A percentile compares a stretch with the other conserved stretches of the same genome.
These are phyloP conservation scores for Lucilia sericata DNA, from an alignment of 1,140 invertebrate species.

Conservation along the genomic window DNA sequence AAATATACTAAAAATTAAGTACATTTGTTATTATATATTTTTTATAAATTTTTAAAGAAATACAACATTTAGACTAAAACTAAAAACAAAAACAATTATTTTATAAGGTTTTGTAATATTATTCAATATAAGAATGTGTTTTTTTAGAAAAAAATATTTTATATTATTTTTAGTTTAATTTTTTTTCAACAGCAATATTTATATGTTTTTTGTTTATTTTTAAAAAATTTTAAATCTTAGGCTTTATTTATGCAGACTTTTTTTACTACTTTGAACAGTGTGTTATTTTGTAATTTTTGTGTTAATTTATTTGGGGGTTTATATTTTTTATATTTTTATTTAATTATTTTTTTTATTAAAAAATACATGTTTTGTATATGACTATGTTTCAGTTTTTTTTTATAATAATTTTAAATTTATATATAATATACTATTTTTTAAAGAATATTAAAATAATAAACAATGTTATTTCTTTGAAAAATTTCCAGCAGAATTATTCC, in stretches of 20 bases:
- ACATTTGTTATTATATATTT: conserved; percentile 47
- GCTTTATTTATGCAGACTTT: conserved; percentile 41
- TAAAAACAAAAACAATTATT: background rate
- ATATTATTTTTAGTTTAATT: background rate
- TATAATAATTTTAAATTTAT: no score
- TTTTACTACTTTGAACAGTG: conserved; percentile 47
- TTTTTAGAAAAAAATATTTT: background rate
- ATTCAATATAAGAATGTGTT: background rate
- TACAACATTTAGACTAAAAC: conserved; percentile 21
- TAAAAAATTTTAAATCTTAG: conserved; percentile 46
- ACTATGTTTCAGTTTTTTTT: background rate
- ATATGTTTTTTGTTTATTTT: conserved; percentile 47
- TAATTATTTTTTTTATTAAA: no score
- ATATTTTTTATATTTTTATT: background rate
- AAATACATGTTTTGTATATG: background rate
- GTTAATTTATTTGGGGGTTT: background rate
- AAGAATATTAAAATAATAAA: no score
- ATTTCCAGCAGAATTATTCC: background rate
- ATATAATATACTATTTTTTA: no score
- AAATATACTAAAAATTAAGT: conserved; percentile 46
- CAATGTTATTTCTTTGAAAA: background rate
- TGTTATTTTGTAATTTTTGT: background rate
- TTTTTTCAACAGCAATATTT: background rate
- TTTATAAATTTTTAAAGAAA: background rate
- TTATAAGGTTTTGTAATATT: background rate